A percentile compares a stretch with the other conserved stretches of the same genome.
Conservation (phyloP, 2,113 vertebrate genomes). For the Strigops habroptila region DNA sequence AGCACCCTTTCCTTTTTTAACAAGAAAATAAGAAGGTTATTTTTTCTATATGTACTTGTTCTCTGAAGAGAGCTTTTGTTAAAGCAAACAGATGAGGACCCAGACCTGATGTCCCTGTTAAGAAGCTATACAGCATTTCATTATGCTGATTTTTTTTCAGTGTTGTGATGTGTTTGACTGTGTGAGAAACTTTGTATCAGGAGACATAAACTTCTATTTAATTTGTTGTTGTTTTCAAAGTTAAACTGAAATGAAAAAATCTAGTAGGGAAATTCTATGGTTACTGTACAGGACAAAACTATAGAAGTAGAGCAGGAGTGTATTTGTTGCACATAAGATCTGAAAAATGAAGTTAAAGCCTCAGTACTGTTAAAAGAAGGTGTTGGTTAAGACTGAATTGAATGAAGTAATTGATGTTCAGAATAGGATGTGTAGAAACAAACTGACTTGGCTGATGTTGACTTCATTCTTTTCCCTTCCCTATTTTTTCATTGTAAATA, state of each 20-base stretch:
- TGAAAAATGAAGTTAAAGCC: not conserved
- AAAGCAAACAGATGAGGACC: conserved; percentile 13
- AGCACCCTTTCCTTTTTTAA: conserved; percentile 61
- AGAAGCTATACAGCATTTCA: conserved; percentile 46
- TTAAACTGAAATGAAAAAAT: conserved; percentile 50
- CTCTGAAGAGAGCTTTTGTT: conserved; percentile 64
- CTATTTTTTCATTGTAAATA: conserved; percentile 80
- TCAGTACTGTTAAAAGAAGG: not conserved
- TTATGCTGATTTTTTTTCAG: conserved; percentile 51
- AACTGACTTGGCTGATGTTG: conserved; percentile 47
- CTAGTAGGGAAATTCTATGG: conserved; percentile 30
- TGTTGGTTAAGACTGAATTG: not conserved
- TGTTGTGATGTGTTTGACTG: conserved; percentile 56
- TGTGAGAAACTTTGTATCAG: conserved; percentile 46
- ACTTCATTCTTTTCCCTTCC: conserved; percentile 61
- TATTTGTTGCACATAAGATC: conserved; percentile 1
- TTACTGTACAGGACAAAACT: conserved; percentile 32
- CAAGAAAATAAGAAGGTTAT: conserved; percentile 54
- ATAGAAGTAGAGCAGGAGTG: conserved; percentile 4
- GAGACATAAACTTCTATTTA: conserved; percentile 43
- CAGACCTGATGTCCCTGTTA: conserved; percentile 15
- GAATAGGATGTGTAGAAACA: conserved; percentile 35
- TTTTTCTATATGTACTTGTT: conserved; percentile 64
- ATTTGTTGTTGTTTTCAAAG: conserved; percentile 41
- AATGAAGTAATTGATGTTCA: conserved; percentile 47